Base-by-base conservation (phyloP, 1,140 invertebrate species). In the Polypedilum vanderplanki region DNA sequence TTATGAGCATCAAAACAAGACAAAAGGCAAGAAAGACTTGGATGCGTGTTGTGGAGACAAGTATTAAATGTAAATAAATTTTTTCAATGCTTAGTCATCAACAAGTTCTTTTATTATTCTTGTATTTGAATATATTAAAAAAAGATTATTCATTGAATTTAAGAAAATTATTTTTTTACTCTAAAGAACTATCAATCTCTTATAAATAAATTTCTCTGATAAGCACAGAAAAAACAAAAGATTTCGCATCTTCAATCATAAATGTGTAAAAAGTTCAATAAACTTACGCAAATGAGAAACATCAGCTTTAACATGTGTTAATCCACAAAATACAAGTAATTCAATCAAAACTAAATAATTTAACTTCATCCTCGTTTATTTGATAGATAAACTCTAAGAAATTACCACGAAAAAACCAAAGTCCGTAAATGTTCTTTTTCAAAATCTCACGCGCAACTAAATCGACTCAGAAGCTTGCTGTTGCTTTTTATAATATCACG, bases 391-490 rank as follows among this genome's bases (percentile, higher is more conserved):
- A 33, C 5, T 33, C 24, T 33, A 33, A 33, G 5, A 33, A 33
- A 33, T 33, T 33, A 33, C 24, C n/a, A n/a, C n/a, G n/a, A 33
- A 33, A 33, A 33, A 33, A 3, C 5, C 5, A 1, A 33, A 33
- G 12, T 57, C 12, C 12, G 46, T 46, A 1, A 1, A 57, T 57
- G 46, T n/a, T n/a, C 46, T 57, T 57, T 57, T n/a, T 57, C 12
- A 15, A 57, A 57, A 57, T n/a, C 46, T 57, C 46, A 57, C 46
- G 46, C 10, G 46, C 46, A 57, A 57, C 46, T 57, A n/a, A 57
- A 57, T 57, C n/a, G n/a, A 57, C 46, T 57, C 46, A 57, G n/a
- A 57, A 57, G n/a, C 46, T 57, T 57, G 46, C 3, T n/a, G n/a
- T 15, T 57, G 46, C 46, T 57, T 57, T 33, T 57, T 57, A 57